phyloP scores from a whole-genome alignment of 2,888 invertebrate genomes.

The Brachyptera risi region DNA sequence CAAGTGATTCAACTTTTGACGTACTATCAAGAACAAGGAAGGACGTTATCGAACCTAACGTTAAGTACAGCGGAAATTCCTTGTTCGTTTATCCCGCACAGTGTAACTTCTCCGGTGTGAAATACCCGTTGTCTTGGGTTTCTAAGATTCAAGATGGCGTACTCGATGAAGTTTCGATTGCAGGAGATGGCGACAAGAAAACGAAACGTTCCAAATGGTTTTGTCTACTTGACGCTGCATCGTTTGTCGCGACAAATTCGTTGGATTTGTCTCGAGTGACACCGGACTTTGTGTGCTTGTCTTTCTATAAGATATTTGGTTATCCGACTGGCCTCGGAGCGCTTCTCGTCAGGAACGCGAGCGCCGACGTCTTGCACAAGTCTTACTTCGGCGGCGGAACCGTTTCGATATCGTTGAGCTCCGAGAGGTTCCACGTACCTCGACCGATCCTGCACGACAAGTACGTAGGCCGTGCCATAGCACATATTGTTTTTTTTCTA shows the following conservation, averaged over 20 bases:
- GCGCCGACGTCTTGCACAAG: conserved; percentile 58
- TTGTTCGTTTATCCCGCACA: conserved; percentile 87
- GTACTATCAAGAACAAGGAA: conserved; percentile 36
- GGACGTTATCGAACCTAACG: not conserved
- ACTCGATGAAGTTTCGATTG: conserved; percentile 39
- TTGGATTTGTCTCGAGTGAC: conserved; percentile 66
- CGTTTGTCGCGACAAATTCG: conserved; percentile 69
- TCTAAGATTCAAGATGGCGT: conserved; percentile 44
- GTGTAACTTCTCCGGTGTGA: conserved; percentile 91
- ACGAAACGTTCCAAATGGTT: conserved; percentile 54
- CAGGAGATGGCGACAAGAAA: not conserved
- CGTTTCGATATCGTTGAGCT: conserved; percentile 75
- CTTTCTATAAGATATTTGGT: conserved; percentile 96
- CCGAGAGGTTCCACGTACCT: conserved; percentile 65
- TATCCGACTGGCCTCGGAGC: conserved; percentile 95
- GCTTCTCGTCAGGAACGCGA: conserved; percentile 68
- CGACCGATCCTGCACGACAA: conserved; percentile 65
- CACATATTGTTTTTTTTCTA: not conserved
- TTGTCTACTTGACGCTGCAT: conserved; percentile 82
- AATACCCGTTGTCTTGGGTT: conserved; percentile 78
- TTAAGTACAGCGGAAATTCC: conserved; percentile 44
- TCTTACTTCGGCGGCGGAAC: conserved; percentile 93
- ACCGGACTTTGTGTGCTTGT: conserved; percentile 87
- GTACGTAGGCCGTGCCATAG: too few relatives aligned
- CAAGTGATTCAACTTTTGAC: conserved; percentile 54